Evolutionary conservation across 2,113 vertebrate genomes (phyloP).

Genomic region (Nyctibius bracteatus): DNA sequence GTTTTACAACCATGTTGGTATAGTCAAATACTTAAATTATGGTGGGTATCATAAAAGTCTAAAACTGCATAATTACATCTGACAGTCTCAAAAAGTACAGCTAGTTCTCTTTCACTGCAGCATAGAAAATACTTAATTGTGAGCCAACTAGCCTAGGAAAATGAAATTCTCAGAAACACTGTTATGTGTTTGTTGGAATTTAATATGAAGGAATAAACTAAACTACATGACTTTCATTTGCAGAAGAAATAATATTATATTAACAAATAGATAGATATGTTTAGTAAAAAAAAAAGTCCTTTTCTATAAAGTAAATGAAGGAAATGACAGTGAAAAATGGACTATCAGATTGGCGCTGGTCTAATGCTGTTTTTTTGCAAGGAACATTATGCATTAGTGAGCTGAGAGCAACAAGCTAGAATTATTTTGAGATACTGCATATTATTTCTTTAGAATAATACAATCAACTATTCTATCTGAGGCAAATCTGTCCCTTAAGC

Average conservation of each 20-base stretch:
- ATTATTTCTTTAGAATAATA: constrained; percentile 60
- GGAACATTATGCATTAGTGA: constrained; percentile 30
- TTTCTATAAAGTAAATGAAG: constrained; percentile 15
- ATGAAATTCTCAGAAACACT: not conserved
- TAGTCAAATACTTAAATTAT: not conserved
- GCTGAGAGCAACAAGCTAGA: constrained; percentile 23
- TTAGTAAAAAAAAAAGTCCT: not conserved
- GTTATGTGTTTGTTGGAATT: not conserved
- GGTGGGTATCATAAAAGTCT: not conserved
- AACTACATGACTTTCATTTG: not conserved
- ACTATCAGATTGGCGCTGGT: constrained; percentile 20
- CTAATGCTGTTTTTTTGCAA: not conserved
- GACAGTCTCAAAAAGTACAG: not conserved
- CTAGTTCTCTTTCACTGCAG: not conserved
- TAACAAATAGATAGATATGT: not conserved
- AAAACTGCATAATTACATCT: not conserved
- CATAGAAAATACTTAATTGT: not conserved
- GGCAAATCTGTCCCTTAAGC: constrained; percentile 53
- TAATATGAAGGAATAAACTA: not conserved
- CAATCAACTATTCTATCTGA: constrained; percentile 36
- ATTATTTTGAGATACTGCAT: constrained; percentile 41
- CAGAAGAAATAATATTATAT: not conserved
- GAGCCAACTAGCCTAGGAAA: not conserved
- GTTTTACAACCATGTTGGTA: not conserved
- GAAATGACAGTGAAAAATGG: constrained; percentile 48